Conservation (phyloP, 2,113 vertebrate genomes). For the Hyaena hyaena region DNA sequence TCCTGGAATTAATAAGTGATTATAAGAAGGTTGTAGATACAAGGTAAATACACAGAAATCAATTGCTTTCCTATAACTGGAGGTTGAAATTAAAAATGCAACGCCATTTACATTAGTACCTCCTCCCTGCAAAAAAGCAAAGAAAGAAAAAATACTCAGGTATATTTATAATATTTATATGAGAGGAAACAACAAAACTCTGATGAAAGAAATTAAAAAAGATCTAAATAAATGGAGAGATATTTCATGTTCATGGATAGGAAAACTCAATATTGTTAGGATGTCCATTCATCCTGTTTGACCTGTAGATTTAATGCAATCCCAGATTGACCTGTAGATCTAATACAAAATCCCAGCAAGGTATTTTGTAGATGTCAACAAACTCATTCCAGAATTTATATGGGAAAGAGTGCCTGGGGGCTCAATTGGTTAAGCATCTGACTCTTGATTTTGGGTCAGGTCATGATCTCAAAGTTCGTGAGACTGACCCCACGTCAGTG, state of each 20-base stretch:
- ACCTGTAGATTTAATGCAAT: background rate
- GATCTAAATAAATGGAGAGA: background rate
- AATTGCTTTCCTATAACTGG: background rate
- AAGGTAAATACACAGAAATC: background rate
- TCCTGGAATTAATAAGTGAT: background rate
- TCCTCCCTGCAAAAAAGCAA: background rate
- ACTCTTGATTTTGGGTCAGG: too few species aligned
- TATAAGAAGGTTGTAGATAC: background rate
- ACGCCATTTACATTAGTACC: background rate
- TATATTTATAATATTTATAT: background rate
- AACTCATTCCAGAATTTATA: background rate
- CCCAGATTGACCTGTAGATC: background rate
- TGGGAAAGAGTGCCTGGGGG: background rate
- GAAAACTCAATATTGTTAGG: background rate
- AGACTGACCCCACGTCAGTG: too few species aligned
- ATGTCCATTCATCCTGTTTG: background rate
- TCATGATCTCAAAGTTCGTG: too few species aligned
- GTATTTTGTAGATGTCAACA: background rate
- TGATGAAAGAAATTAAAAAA: background rate
- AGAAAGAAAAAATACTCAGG: background rate
- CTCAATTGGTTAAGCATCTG: too few species aligned
- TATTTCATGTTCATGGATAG: background rate
- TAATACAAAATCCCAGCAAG: background rate
- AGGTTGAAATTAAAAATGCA: slow-evolving; percentile 13
- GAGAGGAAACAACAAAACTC: background rate